A percentile compares a stretch with the other conserved stretches of the same genome.
phyloP scores from a whole-genome alignment of 2,797 vertebrate species.

The Neoniphon sammara region DNA sequence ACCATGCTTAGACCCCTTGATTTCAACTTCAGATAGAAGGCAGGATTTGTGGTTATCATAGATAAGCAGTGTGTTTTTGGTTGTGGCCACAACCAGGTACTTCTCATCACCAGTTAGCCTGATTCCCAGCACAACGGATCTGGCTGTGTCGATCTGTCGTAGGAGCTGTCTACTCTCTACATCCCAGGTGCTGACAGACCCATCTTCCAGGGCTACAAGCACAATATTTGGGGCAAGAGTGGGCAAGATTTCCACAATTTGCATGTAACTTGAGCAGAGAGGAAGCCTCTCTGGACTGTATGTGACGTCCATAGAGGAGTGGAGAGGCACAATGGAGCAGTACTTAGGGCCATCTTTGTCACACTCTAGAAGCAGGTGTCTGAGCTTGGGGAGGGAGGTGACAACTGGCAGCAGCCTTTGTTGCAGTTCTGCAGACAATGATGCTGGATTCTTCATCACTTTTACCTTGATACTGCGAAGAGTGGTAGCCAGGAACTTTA shows the following conservation, averaged over 20 bases:
- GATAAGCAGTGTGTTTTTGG: slow-evolving; percentile 96
- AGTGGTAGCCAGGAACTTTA: slow-evolving; percentile 95
- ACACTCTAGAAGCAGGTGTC: slow-evolving; percentile 97
- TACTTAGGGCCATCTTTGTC: slow-evolving; percentile 99
- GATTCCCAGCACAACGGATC: slow-evolving; percentile 95
- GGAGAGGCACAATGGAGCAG: slow-evolving; percentile 97
- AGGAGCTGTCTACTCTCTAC: slow-evolving; percentile 94
- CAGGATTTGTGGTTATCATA: slow-evolving; percentile 99
- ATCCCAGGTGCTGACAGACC: slow-evolving; percentile 98
- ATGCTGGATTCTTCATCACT: slow-evolving; percentile 93
- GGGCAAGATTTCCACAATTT: slow-evolving; percentile 95
- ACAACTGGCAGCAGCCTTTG: slow-evolving; percentile 97
- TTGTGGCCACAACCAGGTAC: slow-evolving; percentile 96
- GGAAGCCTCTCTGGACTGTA: slow-evolving; percentile 97
- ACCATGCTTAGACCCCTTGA: slow-evolving; percentile 95
- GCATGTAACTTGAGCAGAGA: slow-evolving; percentile 93
- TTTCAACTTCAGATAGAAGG: slow-evolving; percentile 96
- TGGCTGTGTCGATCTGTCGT: slow-evolving; percentile 95
- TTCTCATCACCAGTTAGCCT: slow-evolving; percentile 94
- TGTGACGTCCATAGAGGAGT: slow-evolving; percentile 98
- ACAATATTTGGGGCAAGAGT: slow-evolving; percentile 93
- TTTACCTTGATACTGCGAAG: slow-evolving; percentile 95
- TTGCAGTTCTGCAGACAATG: slow-evolving; percentile 95
- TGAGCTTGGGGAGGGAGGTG: slow-evolving; percentile 95
- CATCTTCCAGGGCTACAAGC: slow-evolving; percentile 95